These are phyloP conservation scores for Carcina quercana DNA, from an alignment of 2,888 invertebrate genomes.

Conservation along the genomic window DNA sequence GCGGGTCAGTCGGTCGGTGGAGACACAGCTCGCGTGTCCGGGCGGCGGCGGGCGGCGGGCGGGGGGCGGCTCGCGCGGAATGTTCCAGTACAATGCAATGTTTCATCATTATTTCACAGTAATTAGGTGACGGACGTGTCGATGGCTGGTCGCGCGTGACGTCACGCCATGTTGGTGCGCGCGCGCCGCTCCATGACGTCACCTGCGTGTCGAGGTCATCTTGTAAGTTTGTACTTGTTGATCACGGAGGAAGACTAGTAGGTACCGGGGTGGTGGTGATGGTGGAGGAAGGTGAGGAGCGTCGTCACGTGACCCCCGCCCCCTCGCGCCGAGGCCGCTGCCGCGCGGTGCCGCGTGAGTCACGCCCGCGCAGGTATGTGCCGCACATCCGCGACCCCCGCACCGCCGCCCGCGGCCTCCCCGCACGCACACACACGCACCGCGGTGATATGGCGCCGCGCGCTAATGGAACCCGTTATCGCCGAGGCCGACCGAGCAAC, in stretches of 20 bases:
- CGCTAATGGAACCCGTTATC: neutral
- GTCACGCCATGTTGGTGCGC: constrained; percentile 80
- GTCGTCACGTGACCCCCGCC: neutral
- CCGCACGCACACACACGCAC: neutral
- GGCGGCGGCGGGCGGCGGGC: constrained; percentile 46
- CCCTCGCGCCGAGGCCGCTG: neutral
- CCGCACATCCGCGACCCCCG: neutral
- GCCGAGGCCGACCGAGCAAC: neutral
- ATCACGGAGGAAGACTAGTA: neutral
- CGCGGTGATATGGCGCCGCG: neutral
- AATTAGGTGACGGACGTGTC: constrained; percentile 95
- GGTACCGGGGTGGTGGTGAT: neutral
- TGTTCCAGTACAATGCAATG: constrained; percentile 92
- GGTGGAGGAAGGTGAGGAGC: neutral
- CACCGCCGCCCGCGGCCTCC: neutral
- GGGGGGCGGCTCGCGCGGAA: constrained; percentile 74
- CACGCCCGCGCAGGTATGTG: too few species aligned
- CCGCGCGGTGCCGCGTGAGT: neutral
- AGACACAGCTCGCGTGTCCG: constrained; percentile 72
- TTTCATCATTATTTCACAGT: neutral
- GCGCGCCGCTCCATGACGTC: constrained; percentile 73
- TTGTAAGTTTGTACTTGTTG: constrained; percentile 77
- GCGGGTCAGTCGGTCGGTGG: neutral
- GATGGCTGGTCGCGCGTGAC: constrained; percentile 88
- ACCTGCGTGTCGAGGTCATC: constrained; percentile 86